Conservation (phyloP, 2,888 invertebrate genomes). For the Atethmia centrago region DNA sequence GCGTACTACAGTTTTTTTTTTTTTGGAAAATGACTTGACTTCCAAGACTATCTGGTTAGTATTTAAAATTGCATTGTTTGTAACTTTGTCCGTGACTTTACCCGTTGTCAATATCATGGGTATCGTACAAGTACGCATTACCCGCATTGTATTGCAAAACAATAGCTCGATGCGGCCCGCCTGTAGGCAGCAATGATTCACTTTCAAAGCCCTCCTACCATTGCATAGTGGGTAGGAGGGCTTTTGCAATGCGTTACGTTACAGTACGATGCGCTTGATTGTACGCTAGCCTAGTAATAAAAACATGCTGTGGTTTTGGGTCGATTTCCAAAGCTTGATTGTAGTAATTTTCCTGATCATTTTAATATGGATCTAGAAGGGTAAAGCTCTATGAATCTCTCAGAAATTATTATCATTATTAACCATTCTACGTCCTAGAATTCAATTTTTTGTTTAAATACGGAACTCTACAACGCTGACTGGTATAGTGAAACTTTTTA, state of each 20-base stretch:
- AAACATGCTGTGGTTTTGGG: background rate
- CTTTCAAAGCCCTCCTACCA: no score
- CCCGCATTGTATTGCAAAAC: background rate
- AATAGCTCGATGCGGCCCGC: no score
- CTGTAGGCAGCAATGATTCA: accelerated
- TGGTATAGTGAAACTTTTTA: background rate
- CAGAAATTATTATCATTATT: background rate
- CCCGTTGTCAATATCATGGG: background rate
- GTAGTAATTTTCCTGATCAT: background rate
- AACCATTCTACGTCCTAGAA: no score
- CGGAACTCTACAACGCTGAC: background rate
- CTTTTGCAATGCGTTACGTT: background rate
- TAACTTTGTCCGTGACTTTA: background rate
- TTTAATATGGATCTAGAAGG: background rate
- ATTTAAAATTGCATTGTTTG: background rate
- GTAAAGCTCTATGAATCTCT: background rate
- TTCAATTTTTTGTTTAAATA: background rate
- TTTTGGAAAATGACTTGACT: constrained; percentile 53
- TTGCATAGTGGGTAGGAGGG: no score
- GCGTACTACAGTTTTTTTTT: constrained; percentile 35
- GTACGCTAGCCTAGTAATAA: background rate
- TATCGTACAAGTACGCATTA: background rate
- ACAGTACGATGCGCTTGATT: background rate
- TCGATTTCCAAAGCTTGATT: background rate
- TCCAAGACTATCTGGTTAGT: constrained; percentile 44